Base-by-base conservation (phyloP, 2,797 vertebrate genomes). In the Petrocephalus schoutedeni region DNA sequence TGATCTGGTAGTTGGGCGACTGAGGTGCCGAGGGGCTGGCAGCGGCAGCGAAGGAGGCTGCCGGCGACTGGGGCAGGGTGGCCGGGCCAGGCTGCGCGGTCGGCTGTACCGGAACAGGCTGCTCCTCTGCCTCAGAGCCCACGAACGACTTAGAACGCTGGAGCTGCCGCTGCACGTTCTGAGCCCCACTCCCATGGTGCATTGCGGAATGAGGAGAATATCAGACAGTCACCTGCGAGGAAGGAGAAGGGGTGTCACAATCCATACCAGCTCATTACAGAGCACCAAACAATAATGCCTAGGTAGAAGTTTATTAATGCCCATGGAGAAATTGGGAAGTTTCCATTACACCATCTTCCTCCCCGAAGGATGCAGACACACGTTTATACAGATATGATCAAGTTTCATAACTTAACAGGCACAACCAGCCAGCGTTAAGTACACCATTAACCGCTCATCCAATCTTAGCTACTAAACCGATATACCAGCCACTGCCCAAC, bases 161-260 rank as follows among this genome's bases (percentile, higher is more conserved):
- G 88, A 98, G 96, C 94, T 97, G 98, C 89, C 98, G 97, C 94
- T 98, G 98, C 91, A 97, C 96, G 92, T 96, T 98, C 93, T 97
- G 97, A 92, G 97, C 96, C 92, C 97, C 98, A 92, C 95, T 98
- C 94, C 98, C 98, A 98, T 99, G 98, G 96, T 99, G 98, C 98
- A 99, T 99, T 93, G 95, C 98, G 95, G 93, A 93, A 94, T 90
- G 93, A 84, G 93, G 89, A 91, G 90, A 88, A 90, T 91, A 90
- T 89, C 88, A 89, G 91, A 92, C 91, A 93, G 91, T 87, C 84
- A 92, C 92, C 94, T 95, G 91, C 87, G 45, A 64, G 14, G 80
- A 10, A 85, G 92, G 7, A 91, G 6, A 19, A 19, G 89, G 56
- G 89, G 21, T 74, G 1, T 86, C 9, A 77, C 19, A 59, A 80